phyloP scores from a whole-genome alignment of 2,797 vertebrate species.

The Ficedula albicollis region DNA sequence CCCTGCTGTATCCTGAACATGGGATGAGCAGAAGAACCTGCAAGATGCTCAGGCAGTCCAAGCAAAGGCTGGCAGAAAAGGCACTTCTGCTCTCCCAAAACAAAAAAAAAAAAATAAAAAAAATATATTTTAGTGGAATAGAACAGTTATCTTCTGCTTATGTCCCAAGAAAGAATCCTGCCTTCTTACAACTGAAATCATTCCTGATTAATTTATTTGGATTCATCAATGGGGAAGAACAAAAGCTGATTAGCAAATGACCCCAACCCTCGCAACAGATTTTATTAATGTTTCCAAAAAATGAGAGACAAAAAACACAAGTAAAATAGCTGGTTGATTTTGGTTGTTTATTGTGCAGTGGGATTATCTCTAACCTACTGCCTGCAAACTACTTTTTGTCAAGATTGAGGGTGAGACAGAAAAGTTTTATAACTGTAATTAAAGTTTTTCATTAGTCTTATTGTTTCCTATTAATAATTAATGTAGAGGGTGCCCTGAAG shows the following conservation, averaged over 20 bases:
- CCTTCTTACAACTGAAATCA: background rate
- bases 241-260: background rate
- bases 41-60: background rate
- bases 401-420: background rate
- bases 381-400: background rate
- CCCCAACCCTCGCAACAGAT: background rate
- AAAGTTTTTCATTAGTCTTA: conserved; percentile 15
- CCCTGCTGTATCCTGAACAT: background rate
- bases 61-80: background rate
- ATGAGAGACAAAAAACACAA: background rate
- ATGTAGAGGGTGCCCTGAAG: background rate
- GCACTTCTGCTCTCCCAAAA: background rate
- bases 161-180: background rate
- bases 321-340: background rate
- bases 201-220: background rate
- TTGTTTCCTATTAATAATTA: conserved; percentile 18
- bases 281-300: conserved; percentile 7
- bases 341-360: background rate
- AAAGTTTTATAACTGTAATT: background rate
- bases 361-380: background rate
- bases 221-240: background rate
- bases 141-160: background rate
- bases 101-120: too few relatives aligned
- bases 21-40: background rate
- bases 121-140: background rate